These are phyloP conservation scores for Heteractis magnifica DNA, from an alignment of 92 coral and sea anemone genomes.

Conservation along the genomic window DNA sequence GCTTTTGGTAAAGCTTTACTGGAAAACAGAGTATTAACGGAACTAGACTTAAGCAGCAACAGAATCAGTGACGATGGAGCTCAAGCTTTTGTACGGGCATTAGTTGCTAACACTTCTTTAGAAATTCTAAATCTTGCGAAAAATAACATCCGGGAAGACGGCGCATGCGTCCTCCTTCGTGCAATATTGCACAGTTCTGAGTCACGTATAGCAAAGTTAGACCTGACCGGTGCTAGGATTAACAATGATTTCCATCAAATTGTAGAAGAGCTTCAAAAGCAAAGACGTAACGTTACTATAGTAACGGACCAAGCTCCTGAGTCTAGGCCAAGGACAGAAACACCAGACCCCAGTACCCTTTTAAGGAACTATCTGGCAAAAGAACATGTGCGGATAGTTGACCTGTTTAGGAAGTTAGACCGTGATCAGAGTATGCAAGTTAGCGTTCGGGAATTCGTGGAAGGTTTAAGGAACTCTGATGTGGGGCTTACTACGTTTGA, in stretches of 20 bases:
- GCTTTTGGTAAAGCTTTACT: slow-evolving; percentile 60
- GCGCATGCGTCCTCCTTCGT: slow-evolving; percentile 70
- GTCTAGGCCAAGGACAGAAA: slow-evolving; percentile 40
- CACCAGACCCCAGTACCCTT: slow-evolving; percentile 75
- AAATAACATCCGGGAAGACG: slow-evolving; percentile 67
- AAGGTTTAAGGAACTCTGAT: slow-evolving; percentile 75
- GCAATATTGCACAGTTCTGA: slow-evolving; percentile 62
- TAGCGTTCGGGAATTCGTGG: slow-evolving; percentile 80
- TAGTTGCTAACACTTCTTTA: slow-evolving; percentile 55
- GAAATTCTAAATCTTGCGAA: slow-evolving; percentile 63
- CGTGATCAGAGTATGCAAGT: slow-evolving; percentile 89
- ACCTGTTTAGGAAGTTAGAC: slow-evolving; percentile 73
- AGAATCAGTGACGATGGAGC: slow-evolving; percentile 63
- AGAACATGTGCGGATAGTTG: slow-evolving; percentile 77
- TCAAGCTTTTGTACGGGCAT: slow-evolving; percentile 45
- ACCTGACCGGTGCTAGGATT: slow-evolving; percentile 58
- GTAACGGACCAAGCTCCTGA: slow-evolving; percentile 72
- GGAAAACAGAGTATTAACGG: slow-evolving; percentile 62
- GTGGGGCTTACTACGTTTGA: slow-evolving; percentile 79
- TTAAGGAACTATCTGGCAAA: slow-evolving; percentile 78
- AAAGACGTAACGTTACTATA: slow-evolving; percentile 50
- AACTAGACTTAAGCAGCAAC: slow-evolving; percentile 69
- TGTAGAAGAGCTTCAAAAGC: slow-evolving; percentile 48
- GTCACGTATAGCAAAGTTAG: slow-evolving; percentile 54
- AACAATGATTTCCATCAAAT: slow-evolving; percentile 58